Evolutionary conservation across 1,140 invertebrate genomes (phyloP), one percentile per base, ranked within the genome.

Genomic region (Tetragnatha versicolor): DNA sequence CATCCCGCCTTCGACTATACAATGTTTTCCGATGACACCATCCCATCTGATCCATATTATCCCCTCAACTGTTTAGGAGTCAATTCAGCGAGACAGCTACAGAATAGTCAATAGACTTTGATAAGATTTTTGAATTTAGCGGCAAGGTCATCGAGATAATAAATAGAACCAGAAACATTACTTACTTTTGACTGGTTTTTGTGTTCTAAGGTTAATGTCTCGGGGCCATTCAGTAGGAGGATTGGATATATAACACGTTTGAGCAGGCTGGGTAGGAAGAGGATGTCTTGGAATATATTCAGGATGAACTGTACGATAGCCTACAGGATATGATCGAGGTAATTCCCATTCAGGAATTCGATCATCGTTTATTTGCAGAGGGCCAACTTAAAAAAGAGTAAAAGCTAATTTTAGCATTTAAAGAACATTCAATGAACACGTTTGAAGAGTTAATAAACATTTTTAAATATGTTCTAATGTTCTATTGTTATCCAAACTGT

Each of bases 361-460:
- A 22, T 79, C 76, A 58, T 79, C 76, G 47, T 60, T 79, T 31
- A 79, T 79, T 60, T 79, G 76, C 14, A 79, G 49, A 33, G 76
- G 76, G n/a, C 61, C 76, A n/a, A n/a, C n/a, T n/a, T 69, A 39
- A 47, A 35, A 68, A 65, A 65, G 9, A 9, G 20, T 22, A 20
- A 20, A 7, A n/a, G 42, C 17, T 17, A 65, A 39, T 65, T 27
- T 65, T 39, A 39, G n/a, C 9, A 29, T 27, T 29, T 3, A 58
- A 58, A 58, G 27, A 58, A 9, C 27, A 58, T 29, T 12, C 53
- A n/a, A n/a, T n/a, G n/a, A n/a, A n/a, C n/a, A n/a, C n/a, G n/a
- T n/a, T n/a, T 42, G 7, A 42, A 42, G 17, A 9, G 17, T 9
- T 7, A 17, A 7, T 9, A 42, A 9, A 42, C 7, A 17, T 17